Base-by-base conservation (phyloP, 2,888 invertebrate genomes). In the Stenolophus ochropezus region DNA sequence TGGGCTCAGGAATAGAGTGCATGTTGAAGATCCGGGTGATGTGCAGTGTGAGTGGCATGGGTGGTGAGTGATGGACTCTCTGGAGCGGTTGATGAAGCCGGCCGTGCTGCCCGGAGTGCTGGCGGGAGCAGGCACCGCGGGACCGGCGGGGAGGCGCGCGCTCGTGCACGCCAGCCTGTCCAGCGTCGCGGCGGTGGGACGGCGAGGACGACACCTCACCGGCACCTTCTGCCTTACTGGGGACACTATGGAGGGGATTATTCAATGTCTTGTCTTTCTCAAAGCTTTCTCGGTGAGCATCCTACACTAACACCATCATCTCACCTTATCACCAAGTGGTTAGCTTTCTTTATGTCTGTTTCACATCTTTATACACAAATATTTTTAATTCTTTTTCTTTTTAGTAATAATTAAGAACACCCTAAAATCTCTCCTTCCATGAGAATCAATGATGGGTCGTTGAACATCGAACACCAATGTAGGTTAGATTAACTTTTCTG, bases 231-330 rank as follows among this genome's bases (percentile, higher is more conserved):
- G 96, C 87, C 93, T 96, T 83, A 96, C 96, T 65, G 96, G 96
- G 78, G 96, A 96, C 90, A 96, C 96, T 83, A 96, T 97, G 96
- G 96, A 97, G 88, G 96, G 96, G 86, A 96, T 97, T 88, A 96
- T 97, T 88, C 96, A 97, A 91, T 96, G 96, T 89, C 92, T 97
- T 87, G 97, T 97, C 86, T 96, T 96, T 91, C 93, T 96, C 88
- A 97, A 96, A 90, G 96, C 96, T 51, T 96, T 96, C 89, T 96
- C 96, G 95, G 97, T 97, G 92, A 95, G 96, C 33, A 42, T 5
- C 5, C n/a, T 33, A 33, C 33, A 33, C 33, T 8, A 4, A 33
- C 4, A 33, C 8, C 33, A 4, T 33, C 8, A 33, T 33, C 33
- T 8, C 33, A 33, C 4, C 4, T 8, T 33, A 5, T 8, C 4